These are phyloP conservation scores for Subanguina moxae DNA, from an alignment of 1,140 invertebrate species.

Conservation along the genomic window DNA sequence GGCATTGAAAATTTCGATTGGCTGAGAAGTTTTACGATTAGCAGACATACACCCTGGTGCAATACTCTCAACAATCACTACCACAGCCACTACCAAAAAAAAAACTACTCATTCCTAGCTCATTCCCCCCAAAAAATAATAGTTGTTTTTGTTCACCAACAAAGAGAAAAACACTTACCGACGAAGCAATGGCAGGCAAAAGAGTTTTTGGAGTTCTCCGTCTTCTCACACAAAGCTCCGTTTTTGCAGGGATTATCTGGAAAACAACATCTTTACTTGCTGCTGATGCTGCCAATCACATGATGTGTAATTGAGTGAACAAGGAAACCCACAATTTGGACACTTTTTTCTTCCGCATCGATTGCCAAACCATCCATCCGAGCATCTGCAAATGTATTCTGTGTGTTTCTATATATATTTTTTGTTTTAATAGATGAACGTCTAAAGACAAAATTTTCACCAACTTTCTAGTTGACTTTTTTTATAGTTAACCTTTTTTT, in stretches of 20 bases:
- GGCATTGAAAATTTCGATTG: constrained; percentile 5
- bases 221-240: not conserved
- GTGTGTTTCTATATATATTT: not conserved
- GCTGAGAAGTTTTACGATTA: not conserved
- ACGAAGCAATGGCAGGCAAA: not conserved
- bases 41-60: no score
- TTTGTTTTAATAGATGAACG: not conserved
- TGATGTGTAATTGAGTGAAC: not conserved
- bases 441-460: not conserved
- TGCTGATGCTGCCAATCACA: not conserved
- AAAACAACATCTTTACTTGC: not conserved
- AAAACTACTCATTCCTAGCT: no score
- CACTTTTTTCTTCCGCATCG: not conserved
- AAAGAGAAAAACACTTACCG: constrained; percentile 3
- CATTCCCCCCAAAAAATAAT: not conserved
- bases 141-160: not conserved
- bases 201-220: not conserved
- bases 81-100: not conserved
- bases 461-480: not conserved
- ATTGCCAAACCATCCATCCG: constrained; percentile 1
- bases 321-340: not conserved
- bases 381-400: not conserved
- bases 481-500: no score
- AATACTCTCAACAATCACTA: not conserved
- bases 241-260: not conserved